phyloP scores from a whole-genome alignment of 2,888 invertebrate genomes.

The Sinotaia quadrata region DNA sequence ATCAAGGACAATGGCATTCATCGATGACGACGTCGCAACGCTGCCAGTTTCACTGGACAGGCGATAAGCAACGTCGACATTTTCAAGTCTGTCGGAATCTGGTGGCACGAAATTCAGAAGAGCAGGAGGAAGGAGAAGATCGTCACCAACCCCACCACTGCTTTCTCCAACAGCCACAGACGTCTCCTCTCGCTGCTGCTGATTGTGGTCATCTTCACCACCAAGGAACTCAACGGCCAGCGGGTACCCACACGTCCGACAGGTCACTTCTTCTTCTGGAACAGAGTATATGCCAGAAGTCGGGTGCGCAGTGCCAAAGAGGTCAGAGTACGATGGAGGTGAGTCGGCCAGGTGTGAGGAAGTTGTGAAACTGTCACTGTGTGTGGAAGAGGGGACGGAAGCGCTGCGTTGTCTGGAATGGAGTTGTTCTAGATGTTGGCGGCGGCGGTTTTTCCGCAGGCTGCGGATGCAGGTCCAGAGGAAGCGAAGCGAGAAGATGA shows the following conservation, averaged over 20 bases:
- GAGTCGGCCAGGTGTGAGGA: conserved; percentile 31
- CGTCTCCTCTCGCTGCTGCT: not conserved
- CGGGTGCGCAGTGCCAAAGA: conserved; percentile 20
- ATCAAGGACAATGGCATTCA: not conserved
- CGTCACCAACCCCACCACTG: not conserved
- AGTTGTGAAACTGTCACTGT: conserved; percentile 15
- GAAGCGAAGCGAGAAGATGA: conserved; percentile 35
- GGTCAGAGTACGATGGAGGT: conserved; percentile 33
- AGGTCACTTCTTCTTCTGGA: no score
- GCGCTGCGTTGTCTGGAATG: not conserved
- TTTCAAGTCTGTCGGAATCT: not conserved
- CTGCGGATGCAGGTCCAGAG: conserved; percentile 34
- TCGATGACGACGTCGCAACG: not conserved
- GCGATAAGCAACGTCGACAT: no score
- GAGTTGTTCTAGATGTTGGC: not conserved
- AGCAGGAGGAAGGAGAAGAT: not conserved
- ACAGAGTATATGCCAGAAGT: no score
- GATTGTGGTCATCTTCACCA: conserved; percentile 14
- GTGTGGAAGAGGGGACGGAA: conserved; percentile 3
- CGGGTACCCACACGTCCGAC: conserved; percentile 27
- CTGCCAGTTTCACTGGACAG: no score
- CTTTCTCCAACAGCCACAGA: not conserved
- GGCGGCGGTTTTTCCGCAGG: conserved; percentile 5
- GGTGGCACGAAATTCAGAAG: not conserved
- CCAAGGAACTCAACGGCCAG: conserved; percentile 4